These are phyloP conservation scores for Lepidonotus clava DNA, from an alignment of 2,888 invertebrate genomes.

Conservation along the genomic window DNA sequence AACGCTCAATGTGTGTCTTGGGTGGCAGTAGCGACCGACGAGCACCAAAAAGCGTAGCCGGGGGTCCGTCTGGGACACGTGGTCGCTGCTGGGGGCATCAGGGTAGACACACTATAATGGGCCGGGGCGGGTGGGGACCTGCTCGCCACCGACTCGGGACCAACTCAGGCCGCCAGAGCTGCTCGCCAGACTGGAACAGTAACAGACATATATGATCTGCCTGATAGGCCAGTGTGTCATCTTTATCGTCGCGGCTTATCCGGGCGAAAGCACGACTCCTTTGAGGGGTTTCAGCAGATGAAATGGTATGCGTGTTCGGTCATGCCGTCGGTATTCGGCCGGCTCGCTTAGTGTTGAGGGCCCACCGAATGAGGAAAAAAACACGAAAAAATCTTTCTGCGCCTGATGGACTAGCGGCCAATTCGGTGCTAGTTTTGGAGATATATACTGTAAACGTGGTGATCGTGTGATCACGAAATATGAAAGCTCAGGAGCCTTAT, in stretches of 20 bases:
- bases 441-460: background rate
- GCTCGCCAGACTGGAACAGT: constrained; percentile 18
- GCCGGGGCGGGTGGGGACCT: constrained; percentile 5
- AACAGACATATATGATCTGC: constrained; percentile 52
- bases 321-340: background rate
- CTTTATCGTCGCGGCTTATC: constrained; percentile 41
- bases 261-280: constrained; percentile 40
- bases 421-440: background rate
- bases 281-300: background rate
- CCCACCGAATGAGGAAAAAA: background rate
- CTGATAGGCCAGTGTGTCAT: background rate
- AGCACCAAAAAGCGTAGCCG: background rate
- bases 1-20: constrained; percentile 46
- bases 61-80: background rate
- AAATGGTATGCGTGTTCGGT: background rate
- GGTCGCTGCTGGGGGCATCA: background rate
- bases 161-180: background rate
- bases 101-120: background rate
- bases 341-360: background rate
- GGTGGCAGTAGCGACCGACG: constrained; percentile 18
- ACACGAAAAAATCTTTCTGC: background rate
- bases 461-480: constrained; percentile 17
- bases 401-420: constrained; percentile 6
- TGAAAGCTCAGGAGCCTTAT: background rate
- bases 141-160: background rate